Percentiles rank a stretch among this genome's conserved stretches.
Evolutionary conservation across 2,888 invertebrate genomes (phyloP).

Genomic region (Metopia argyrocephala): DNA sequence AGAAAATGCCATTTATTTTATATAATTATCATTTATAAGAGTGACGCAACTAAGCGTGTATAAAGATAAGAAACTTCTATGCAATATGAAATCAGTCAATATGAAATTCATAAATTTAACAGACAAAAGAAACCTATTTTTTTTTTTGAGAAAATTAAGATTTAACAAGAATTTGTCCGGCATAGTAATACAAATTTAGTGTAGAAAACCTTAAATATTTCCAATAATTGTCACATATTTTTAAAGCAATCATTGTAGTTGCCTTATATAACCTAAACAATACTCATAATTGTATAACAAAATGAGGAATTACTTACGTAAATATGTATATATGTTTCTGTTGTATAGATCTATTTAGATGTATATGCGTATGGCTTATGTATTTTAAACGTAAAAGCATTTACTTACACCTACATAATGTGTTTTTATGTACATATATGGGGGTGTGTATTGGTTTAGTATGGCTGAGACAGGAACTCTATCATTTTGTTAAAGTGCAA

Average conservation of each 20-base stretch:
- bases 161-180: no score
- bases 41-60: no score
- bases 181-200: no score
- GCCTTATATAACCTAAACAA: neutral
- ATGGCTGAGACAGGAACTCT: constrained; percentile 9
- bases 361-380: neutral
- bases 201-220: no score
- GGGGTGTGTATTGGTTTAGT: neutral
- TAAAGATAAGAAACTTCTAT: no score
- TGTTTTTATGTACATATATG: neutral
- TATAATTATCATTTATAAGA: no score
- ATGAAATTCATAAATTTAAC: no score
- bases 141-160: no score
- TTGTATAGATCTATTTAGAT: neutral
- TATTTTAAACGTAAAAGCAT: neutral
- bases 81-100: no score
- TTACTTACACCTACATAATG: neutral
- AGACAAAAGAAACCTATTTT: no score
- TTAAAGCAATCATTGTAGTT: neutral
- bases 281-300: neutral
- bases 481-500: constrained; percentile 11
- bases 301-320: neutral
- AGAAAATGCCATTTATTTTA: no score
- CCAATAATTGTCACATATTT: no score
- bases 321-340: neutral